A percentile compares a stretch with the other conserved stretches of the same genome.
Evolutionary conservation across 2,113 vertebrate genomes (phyloP).

Genomic region (Piaya cayana): DNA sequence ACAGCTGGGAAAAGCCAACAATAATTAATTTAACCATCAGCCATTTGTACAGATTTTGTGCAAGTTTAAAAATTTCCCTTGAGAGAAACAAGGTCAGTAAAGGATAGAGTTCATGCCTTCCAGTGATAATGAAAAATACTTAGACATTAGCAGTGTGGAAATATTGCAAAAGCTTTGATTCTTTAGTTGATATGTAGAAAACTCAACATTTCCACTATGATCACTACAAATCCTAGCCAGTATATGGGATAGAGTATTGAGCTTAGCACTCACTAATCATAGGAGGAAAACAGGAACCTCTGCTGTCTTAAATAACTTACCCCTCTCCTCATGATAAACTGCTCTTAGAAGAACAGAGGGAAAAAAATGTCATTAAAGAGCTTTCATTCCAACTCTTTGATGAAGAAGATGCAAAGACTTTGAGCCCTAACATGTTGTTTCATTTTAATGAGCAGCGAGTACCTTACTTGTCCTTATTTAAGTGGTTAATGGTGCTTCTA

Average conservation of each 20-base stretch:
- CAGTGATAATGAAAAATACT: constrained; percentile 55
- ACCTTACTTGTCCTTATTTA: constrained; percentile 77
- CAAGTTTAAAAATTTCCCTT: constrained; percentile 74
- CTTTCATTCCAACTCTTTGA: constrained; percentile 71
- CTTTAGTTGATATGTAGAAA: not conserved
- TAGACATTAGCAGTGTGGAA: constrained; percentile 9
- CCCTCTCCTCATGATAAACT: not conserved
- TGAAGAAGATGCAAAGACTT: constrained; percentile 73
- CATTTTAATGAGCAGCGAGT: constrained; percentile 75
- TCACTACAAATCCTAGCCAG: not conserved
- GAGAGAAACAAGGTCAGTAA: constrained; percentile 73
- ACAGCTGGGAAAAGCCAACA: constrained; percentile 78
- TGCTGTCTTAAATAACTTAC: constrained; percentile 10
- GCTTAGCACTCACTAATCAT: not conserved
- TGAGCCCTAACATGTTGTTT: constrained; percentile 69
- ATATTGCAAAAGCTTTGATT: not conserved
- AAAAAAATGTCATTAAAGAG: constrained; percentile 53
- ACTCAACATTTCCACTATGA: not conserved
- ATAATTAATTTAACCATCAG: constrained; percentile 78
- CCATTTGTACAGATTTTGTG: constrained; percentile 63
- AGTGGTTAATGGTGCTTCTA: constrained; percentile 73
- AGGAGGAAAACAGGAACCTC: constrained; percentile 21
- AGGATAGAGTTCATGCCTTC: constrained; percentile 51
- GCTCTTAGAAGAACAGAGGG: constrained; percentile 25
- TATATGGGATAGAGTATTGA: not conserved